Percentiles rank a stretch among this genome's conserved stretches.
Evolutionary conservation across 2,888 invertebrate species (phyloP).

Genomic region (Epirrhoe tristata): DNA sequence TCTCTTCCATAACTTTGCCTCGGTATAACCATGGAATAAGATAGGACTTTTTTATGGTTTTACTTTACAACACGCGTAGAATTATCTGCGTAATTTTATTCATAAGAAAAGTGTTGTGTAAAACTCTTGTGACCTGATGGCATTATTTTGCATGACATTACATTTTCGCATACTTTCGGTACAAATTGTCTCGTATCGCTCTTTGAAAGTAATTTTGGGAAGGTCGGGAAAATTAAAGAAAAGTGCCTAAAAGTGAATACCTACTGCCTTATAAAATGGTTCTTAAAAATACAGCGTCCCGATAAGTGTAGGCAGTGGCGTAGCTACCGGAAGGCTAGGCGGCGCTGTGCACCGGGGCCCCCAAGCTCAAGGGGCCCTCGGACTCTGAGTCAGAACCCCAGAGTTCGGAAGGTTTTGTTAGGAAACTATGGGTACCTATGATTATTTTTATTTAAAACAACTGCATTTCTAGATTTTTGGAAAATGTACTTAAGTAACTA

Average conservation of each 20-base stretch:
- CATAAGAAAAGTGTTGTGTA: slow-evolving; percentile 47
- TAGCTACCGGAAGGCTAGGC: no score
- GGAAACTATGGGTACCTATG: no score
- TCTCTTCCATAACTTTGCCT: background rate
- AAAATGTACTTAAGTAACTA: no score
- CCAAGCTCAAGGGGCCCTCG: no score
- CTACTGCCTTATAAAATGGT: background rate
- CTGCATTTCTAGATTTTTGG: no score
- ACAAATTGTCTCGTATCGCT: slow-evolving; percentile 26
- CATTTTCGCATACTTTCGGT: slow-evolving; percentile 23
- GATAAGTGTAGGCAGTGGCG: no score
- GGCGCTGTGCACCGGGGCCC: no score
- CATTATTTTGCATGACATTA: slow-evolving; percentile 52
- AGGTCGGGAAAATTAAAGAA: background rate
- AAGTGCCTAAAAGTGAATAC: background rate
- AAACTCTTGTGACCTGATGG: slow-evolving; percentile 38
- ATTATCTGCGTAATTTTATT: slow-evolving; percentile 48
- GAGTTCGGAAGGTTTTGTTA: no score
- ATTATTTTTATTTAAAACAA: no score
- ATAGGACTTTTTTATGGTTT: slow-evolving; percentile 25
- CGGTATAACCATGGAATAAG: slow-evolving; percentile 7
- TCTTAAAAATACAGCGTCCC: no score
- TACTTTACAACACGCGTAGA: slow-evolving; percentile 35
- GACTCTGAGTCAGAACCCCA: no score
- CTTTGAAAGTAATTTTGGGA: slow-evolving; percentile 31